Conservation (phyloP, 2,113 vertebrate species). For the Ornithorhynchus anatinus region DNA sequence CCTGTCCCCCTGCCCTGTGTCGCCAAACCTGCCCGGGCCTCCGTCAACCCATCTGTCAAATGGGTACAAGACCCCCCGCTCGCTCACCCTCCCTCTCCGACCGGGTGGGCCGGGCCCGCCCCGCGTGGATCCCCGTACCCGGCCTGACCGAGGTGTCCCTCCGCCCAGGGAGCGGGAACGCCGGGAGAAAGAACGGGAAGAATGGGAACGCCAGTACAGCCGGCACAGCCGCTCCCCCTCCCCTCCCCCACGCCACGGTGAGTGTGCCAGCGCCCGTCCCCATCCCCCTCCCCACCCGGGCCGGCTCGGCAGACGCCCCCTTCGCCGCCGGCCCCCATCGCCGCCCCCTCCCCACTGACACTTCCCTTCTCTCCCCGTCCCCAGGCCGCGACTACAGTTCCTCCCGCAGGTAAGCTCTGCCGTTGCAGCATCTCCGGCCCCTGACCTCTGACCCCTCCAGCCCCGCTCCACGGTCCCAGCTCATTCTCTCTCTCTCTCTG, state of each 20-base stretch:
- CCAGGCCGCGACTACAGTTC: slow-evolving; percentile 72
- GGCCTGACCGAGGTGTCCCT: too few species aligned
- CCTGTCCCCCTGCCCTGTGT: accelerated
- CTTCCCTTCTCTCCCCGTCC: slow-evolving; percentile 19
- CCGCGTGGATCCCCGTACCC: too few species aligned
- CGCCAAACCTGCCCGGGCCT: neutral
- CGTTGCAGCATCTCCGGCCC: neutral
- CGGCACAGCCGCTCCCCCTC: slow-evolving; percentile 88
- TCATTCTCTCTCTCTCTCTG: neutral
- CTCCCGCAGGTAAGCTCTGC: slow-evolving; percentile 60
- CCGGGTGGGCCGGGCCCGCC: neutral
- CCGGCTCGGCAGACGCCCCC: neutral
- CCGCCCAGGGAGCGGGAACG: slow-evolving; percentile 84
- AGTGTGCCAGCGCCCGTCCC: slow-evolving; percentile 16
- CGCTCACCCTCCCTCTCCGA: neutral
- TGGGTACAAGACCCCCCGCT: too few species aligned
- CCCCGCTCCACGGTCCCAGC: too few species aligned
- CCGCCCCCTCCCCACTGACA: neutral
- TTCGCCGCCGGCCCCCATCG: neutral
- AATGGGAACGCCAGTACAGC: slow-evolving; percentile 91
- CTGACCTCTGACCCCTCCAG: too few species aligned
- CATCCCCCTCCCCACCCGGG: too few species aligned
- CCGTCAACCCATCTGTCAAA: too few species aligned
- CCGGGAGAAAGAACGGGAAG: slow-evolving; percentile 88
- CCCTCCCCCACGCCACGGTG: slow-evolving; percentile 86